Evolutionary conservation across 1,140 invertebrate genomes (phyloP), one percentile per base, ranked within the genome.

Genomic region (Laupala kohalensis): DNA sequence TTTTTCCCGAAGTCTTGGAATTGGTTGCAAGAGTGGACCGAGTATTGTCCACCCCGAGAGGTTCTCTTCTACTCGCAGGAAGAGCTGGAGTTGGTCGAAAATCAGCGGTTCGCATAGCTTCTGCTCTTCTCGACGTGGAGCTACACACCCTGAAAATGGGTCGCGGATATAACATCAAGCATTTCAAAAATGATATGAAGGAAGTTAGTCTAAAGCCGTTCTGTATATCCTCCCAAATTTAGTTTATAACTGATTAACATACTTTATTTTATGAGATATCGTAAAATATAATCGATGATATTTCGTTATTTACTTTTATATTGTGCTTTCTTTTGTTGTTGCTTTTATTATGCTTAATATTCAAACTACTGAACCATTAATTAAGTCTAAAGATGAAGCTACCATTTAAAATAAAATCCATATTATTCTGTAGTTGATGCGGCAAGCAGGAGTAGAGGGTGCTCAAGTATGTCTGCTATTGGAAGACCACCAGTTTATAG

Each of bases 401-500:
- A n/a, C n/a, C n/a, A n/a, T n/a, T n/a, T n/a, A n/a, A n/a, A n/a
- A n/a, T n/a, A n/a, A n/a, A n/a, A n/a, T n/a, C n/a, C n/a, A n/a
- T n/a, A n/a, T n/a, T n/a, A n/a, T 6, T 68, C 76, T 75, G 69
- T 76, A 86, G 77, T 71, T 76, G 79, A 88, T 96, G 81, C 92
- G 94, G 80, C 76, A 81, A 19, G 88, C 90, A n/a, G 93, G 90
- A 25, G 81, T 96, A 53, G 93, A 95, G 68, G 89, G 89, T 15
- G 88, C 95, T 78, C 83, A 88, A 75, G 87, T 88, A 5, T 84
- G 92, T 65, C 82, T 97, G 25, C 76, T 96, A 5, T 79, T 97
- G 0, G 94, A 97, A 77, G 94, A 97, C 75, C 89, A 92, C 77
- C 91, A 96, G 74, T n/a, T n/a, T n/a, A 82, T 95, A 24, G 81